These are phyloP conservation scores for Dysidea cf. avara DNA, from an alignment of 37 sponge, comb jelly and placozoan genomes.

Conservation along the genomic window DNA sequence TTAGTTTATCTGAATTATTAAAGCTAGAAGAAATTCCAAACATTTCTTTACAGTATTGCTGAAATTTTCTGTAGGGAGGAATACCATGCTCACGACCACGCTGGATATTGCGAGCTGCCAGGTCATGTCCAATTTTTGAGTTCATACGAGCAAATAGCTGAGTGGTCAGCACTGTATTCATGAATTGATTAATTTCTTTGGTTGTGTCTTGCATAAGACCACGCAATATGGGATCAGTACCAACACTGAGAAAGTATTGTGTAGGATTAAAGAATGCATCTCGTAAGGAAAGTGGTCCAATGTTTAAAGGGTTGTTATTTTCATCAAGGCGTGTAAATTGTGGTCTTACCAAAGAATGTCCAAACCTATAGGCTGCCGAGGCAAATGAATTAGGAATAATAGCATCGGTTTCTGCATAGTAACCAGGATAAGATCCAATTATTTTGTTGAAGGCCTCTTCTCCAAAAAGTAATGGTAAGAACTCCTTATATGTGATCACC, in stretches of 20 bases:
- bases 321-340: slow-evolving; percentile 42
- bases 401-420: slow-evolving; percentile 56
- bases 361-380: slow-evolving; percentile 73
- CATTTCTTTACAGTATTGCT: slow-evolving; percentile 39
- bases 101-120: slow-evolving; percentile 84
- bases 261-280: slow-evolving; percentile 40
- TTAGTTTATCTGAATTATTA: not conserved
- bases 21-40: too few species aligned
- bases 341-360: slow-evolving; percentile 51
- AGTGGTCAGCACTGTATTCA: slow-evolving; percentile 58
- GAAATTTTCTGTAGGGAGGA: slow-evolving; percentile 64
- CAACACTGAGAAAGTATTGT: slow-evolving; percentile 21
- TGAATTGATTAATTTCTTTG: too few species aligned
- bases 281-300: too few species aligned
- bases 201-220: too few species aligned
- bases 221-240: too few species aligned
- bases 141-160: slow-evolving; percentile 40
- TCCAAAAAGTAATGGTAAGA: slow-evolving; percentile 71
- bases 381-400: slow-evolving; percentile 67
- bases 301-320: slow-evolving; percentile 13
- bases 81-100: too few species aligned
- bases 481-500: slow-evolving; percentile 67
- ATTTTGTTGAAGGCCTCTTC: slow-evolving; percentile 18
- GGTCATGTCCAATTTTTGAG: slow-evolving; percentile 44
- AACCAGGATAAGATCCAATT: slow-evolving; percentile 24